These are phyloP conservation scores for Centrocercus urophasianus DNA, from an alignment of 2,113 vertebrate genomes.

Conservation along the genomic window DNA sequence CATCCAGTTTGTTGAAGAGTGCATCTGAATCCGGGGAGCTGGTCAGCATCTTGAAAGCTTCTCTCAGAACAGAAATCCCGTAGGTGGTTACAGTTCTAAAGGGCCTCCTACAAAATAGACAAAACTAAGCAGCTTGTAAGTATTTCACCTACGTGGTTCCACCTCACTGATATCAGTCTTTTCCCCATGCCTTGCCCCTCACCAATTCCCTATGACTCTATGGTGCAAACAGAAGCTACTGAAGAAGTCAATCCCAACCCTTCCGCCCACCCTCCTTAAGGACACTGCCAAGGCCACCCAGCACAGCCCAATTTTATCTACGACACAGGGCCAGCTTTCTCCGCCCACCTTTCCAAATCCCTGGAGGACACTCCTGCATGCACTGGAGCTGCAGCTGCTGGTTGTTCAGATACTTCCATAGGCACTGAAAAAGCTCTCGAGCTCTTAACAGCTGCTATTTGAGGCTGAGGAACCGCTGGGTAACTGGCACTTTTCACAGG, in stretches of 20 bases:
- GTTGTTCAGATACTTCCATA: background rate
- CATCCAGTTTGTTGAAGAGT: slow-evolving; percentile 79
- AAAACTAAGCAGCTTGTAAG: background rate
- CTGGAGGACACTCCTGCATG: background rate
- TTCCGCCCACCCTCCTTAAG: rapidly evolving
- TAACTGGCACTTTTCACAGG: background rate
- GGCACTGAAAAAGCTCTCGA: background rate
- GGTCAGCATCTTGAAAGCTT: slow-evolving; percentile 79
- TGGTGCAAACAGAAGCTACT: rapidly evolving
- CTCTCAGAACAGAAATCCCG: slow-evolving; percentile 78
- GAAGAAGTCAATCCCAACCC: background rate
- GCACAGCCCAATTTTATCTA: background rate
- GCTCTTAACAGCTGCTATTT: rapidly evolving
- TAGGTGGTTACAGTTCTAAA: slow-evolving; percentile 41
- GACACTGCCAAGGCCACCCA: rapidly evolving
- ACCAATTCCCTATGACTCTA: background rate
- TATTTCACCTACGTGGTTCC: background rate
- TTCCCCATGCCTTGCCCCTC: background rate
- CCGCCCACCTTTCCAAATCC: slow-evolving; percentile 3
- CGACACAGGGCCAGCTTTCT: background rate
- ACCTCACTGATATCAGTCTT: background rate
- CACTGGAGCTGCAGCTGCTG: background rate
- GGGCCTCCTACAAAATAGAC: slow-evolving; percentile 70
- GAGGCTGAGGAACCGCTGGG: background rate
- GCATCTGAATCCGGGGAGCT: slow-evolving; percentile 55